Conservation (phyloP, 2,797 vertebrate genomes). For the Rhinella marina region DNA sequence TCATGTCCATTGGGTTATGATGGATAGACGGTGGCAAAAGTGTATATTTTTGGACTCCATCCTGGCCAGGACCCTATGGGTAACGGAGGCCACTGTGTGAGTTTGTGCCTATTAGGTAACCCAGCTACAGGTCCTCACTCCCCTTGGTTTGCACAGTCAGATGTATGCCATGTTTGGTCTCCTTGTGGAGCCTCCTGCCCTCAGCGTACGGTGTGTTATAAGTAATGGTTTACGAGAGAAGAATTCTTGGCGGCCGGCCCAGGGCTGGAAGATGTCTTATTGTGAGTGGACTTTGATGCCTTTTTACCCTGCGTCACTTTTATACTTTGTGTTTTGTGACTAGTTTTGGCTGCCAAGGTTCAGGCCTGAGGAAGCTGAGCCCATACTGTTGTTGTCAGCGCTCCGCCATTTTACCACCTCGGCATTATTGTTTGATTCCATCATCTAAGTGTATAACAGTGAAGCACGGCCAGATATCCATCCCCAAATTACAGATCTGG, state of each 20-base stretch:
- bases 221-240: neutral
- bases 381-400: neutral
- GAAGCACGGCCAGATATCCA: no score
- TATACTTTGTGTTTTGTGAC: neutral
- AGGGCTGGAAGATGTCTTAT: neutral
- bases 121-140: neutral
- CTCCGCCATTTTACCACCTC: neutral
- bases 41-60: no score
- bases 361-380: neutral
- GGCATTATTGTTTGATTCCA: neutral
- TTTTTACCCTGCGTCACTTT: neutral
- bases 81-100: no score
- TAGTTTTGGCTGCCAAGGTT: neutral
- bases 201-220: neutral
- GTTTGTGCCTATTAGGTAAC: neutral
- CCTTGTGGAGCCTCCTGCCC: neutral
- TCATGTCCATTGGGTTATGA: no score
- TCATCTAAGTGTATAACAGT: neutral
- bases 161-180: neutral
- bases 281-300: constrained; percentile 5
- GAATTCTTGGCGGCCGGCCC: neutral
- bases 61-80: no score
- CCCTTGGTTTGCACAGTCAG: neutral
- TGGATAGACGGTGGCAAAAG: no score
- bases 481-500: neutral